These are phyloP conservation scores for Muntiacus reevesi DNA, from an alignment of 2,113 vertebrate genomes.

Conservation along the genomic window DNA sequence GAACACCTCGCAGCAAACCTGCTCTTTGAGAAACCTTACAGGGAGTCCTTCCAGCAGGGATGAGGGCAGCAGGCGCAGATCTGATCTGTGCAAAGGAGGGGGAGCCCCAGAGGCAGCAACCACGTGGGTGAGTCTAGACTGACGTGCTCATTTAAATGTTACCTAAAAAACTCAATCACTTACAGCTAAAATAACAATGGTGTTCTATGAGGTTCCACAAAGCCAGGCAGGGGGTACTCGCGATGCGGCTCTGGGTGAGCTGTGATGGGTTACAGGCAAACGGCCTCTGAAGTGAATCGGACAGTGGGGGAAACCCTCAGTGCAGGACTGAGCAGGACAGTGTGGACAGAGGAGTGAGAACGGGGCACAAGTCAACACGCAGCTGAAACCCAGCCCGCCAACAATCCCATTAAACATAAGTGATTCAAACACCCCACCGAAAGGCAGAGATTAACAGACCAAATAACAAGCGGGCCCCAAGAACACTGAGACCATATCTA, in stretches of 20 bases:
- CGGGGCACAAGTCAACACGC: too few species aligned
- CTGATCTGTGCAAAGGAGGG: background rate
- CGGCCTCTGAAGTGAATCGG: rapidly evolving
- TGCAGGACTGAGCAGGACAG: background rate
- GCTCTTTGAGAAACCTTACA: too few species aligned
- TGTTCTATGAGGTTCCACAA: too few species aligned
- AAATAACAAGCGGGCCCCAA: background rate
- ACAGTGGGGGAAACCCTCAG: rapidly evolving
- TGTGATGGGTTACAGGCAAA: rapidly evolving
- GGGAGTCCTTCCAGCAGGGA: background rate
- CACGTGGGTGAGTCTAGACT: background rate
- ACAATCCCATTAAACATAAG: background rate
- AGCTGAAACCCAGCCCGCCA: background rate
- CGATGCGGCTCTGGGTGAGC: rapidly evolving
- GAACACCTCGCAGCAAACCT: background rate
- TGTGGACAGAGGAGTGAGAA: background rate
- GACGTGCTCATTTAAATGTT: background rate
- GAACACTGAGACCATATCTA: too few species aligned
- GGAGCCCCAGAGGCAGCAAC: background rate
- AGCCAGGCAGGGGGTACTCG: rapidly evolving
- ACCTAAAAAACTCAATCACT: background rate
- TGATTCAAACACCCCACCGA: too few species aligned
- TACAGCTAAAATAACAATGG: background rate
- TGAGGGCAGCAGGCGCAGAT: background rate
- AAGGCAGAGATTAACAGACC: background rate